phyloP scores from a whole-genome alignment of 2,113 vertebrate species.

The Forbesichthys agassizii region DNA sequence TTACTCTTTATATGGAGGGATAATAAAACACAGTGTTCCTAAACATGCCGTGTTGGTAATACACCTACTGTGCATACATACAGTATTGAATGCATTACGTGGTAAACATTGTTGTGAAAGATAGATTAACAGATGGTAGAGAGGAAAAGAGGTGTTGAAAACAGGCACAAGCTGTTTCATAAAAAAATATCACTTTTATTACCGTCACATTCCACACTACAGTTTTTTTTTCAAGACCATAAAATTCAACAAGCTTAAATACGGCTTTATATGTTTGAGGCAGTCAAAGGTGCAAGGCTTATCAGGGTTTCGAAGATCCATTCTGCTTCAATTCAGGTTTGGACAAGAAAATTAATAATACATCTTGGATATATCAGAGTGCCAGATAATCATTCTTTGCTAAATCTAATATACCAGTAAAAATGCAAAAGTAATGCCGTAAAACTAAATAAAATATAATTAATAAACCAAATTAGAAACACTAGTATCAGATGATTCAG shows the following conservation, averaged over 20 bases:
- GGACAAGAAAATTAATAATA: conserved; percentile 49
- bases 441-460: not conserved
- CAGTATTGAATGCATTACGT: no score
- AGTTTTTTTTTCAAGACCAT: conserved; percentile 78
- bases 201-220: conserved; percentile 92
- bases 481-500: not conserved
- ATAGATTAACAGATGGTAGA: not conserved
- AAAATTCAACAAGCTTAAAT: conserved; percentile 88
- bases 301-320: conserved; percentile 37
- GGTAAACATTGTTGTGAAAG: no score
- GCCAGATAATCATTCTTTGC: conserved; percentile 55
- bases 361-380: conserved; percentile 38
- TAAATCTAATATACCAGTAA: conserved; percentile 44
- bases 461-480: not conserved
- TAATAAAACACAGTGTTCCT: no score
- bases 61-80: no score
- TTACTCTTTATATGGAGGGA: no score
- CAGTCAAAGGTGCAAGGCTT: conserved; percentile 68
- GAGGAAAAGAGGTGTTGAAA: not conserved
- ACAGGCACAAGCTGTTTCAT: conserved; percentile 76
- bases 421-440: conserved; percentile 57
- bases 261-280: conserved; percentile 64
- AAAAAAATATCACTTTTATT: conserved; percentile 98
- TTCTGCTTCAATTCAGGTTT: conserved; percentile 48
- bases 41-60: no score